Conservation (phyloP, 1,140 invertebrate genomes). For the Drusus annulatus region DNA sequence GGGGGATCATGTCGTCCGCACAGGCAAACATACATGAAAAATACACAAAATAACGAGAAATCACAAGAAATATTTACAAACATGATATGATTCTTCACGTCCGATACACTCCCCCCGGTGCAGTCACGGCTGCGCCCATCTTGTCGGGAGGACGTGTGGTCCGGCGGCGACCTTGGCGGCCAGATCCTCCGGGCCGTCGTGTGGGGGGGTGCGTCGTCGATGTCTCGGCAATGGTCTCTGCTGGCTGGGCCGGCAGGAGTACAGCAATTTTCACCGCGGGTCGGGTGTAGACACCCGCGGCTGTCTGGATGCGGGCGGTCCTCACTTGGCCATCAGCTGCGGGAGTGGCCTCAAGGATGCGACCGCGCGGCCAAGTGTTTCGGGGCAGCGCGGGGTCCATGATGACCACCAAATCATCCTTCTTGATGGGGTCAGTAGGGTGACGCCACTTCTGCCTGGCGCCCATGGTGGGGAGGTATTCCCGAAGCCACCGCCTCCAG, state of each 20-base stretch:
- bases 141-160: no score
- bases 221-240: no score
- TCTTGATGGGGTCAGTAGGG: background rate
- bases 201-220: no score
- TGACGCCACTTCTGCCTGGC: background rate
- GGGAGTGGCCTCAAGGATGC: background rate
- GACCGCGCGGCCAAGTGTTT: background rate
- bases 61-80: no score
- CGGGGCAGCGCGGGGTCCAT: background rate
- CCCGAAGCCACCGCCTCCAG: constrained; percentile 59
- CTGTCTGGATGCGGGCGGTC: background rate
- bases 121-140: no score
- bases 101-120: no score
- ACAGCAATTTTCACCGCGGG: background rate
- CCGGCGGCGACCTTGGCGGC: no score
- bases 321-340: background rate
- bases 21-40: no score
- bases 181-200: no score
- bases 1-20: no score
- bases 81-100: no score
- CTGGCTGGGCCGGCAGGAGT: background rate
- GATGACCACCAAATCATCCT: background rate
- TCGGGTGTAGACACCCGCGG: background rate
- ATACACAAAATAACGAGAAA: no score
- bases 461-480: constrained; percentile 10